Conservation (phyloP, 2,888 invertebrate genomes). For the Sphaerophoria rueppellii region DNA sequence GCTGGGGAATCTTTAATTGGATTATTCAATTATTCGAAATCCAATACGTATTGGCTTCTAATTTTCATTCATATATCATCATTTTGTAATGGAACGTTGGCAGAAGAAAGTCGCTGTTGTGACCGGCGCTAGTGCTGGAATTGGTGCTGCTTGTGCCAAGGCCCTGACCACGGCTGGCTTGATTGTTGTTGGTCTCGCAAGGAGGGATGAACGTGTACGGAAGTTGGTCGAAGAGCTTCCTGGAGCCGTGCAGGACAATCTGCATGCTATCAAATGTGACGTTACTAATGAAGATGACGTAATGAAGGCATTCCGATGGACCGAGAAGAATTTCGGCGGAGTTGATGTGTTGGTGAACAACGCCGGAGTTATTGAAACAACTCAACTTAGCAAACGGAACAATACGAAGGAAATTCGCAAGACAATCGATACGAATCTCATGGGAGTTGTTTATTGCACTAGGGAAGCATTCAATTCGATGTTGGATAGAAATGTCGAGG, state of each 20-base stretch:
- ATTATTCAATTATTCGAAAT: conserved; percentile 54
- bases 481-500: conserved; percentile 81
- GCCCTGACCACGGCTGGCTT: conserved; percentile 83
- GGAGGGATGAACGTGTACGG: conserved; percentile 82
- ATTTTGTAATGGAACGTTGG: conserved; percentile 84
- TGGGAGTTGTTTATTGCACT: conserved; percentile 83
- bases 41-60: conserved; percentile 31
- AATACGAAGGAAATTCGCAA: conserved; percentile 78
- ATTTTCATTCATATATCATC: not conserved
- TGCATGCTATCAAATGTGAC: conserved; percentile 81
- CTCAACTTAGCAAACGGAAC: conserved; percentile 76
- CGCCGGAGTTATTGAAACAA: conserved; percentile 83
- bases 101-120: conserved; percentile 85
- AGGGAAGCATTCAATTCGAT: conserved; percentile 83
- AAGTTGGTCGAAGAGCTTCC: conserved; percentile 77
- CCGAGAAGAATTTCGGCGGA: conserved; percentile 83
- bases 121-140: conserved; percentile 86
- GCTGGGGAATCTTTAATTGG: conserved; percentile 35
- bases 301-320: conserved; percentile 83
- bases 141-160: conserved; percentile 83
- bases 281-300: conserved; percentile 84
- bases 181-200: conserved; percentile 84
- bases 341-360: conserved; percentile 86
- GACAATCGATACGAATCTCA: conserved; percentile 83
- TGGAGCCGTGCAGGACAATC: conserved; percentile 71